Base-by-base conservation (phyloP, 2,113 vertebrate species). In the Corythornis cristatus region DNA sequence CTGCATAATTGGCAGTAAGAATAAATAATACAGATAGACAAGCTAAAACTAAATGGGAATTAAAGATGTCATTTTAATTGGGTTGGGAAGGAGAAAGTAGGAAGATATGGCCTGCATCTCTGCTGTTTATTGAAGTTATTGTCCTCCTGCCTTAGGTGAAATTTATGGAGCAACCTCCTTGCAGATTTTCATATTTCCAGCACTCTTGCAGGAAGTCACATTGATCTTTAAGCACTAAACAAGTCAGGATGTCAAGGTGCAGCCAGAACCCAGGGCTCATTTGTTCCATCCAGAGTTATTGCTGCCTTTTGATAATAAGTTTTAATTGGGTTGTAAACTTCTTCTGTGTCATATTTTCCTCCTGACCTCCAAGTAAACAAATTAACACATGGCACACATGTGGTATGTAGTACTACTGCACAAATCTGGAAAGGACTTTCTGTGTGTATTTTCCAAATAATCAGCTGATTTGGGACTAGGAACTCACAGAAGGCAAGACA, bases 1-100 rank as follows among this genome's bases (percentile, higher is more conserved):
- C 73, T 70, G 74, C 15, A 20, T 83, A 88, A 84, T 5, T 84
- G 50, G 57, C 60, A 89, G 71, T 23, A 90, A 58, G 31, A 90
- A 28, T 65, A 68, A 50, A 79, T 35, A 88, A 92, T 73, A 88
- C 26, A 83, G 62, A 92, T 88, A 86, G 56, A 91, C 9, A 81
- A 31, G 50, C 51, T 53, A 92, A 94, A 68, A 17, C 37, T 79
- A 94, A 86, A 82, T 29, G 46, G 53, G 65, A 86, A 90, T 83
- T 81, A 86, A 80, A 94, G 40, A 43, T 92, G 77, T 51, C 84
- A 40, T 96, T 96, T 84, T 94, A 95, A 94, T 84, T 90, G 93
- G 53, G 31, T 58, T 92, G 66, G 42, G 86, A 89, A 45, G 62
- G 28, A 3, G 53, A 85, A 84, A 79, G 62, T 33, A 80, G 42